Evolutionary conservation across 1,140 invertebrate genomes (phyloP).

Genomic region (Heliconius nattereri): DNA sequence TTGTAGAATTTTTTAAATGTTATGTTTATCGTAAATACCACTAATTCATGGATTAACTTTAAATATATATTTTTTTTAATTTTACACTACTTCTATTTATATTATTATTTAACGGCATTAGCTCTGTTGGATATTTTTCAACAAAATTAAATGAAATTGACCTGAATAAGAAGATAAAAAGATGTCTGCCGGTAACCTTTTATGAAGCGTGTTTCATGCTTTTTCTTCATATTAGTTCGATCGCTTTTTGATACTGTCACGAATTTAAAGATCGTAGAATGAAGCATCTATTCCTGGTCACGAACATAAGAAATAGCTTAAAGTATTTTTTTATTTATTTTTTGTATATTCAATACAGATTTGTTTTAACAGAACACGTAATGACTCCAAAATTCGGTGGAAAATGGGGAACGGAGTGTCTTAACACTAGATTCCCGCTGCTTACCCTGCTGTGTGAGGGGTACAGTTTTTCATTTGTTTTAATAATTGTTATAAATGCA

Average conservation of each 20-base stretch:
- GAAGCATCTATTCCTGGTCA: neutral
- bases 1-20: too few relatives aligned
- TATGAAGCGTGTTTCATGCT: constrained; percentile 14
- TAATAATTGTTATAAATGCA: too few relatives aligned
- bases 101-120: neutral
- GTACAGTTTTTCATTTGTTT: too few relatives aligned
- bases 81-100: neutral
- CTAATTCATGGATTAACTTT: neutral
- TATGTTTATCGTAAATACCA: too few relatives aligned
- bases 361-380: neutral
- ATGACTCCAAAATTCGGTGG: too few relatives aligned
- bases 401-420: too few relatives aligned
- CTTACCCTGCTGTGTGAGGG: too few relatives aligned
- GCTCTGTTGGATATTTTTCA: constrained; percentile 11
- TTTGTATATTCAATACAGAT: neutral
- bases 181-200: constrained; percentile 6
- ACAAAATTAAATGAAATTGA: constrained; percentile 22
- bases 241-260: constrained; percentile 4
- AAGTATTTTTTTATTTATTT: neutral
- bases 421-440: too few relatives aligned
- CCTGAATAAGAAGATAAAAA: neutral
- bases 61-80: neutral
- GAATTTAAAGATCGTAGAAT: constrained; percentile 13
- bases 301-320: neutral
- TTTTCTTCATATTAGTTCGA: constrained; percentile 1